Base-by-base conservation (phyloP, 2,888 invertebrate genomes). In the Piscicola geometra region DNA sequence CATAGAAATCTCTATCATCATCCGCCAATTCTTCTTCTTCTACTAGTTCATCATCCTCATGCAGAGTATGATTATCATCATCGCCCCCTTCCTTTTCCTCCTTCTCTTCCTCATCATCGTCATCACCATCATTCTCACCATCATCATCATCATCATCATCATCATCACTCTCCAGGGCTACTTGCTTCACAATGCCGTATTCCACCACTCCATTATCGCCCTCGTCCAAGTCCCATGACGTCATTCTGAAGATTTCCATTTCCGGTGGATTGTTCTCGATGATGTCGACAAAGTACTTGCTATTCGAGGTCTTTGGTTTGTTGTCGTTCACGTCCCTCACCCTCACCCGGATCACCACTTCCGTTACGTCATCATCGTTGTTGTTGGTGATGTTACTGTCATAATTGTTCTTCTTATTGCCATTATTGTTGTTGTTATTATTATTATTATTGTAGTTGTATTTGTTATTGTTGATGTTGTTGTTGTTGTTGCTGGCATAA, bases 71-170 rank as follows among this genome's bases (percentile, higher is more conserved):
- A 74, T 56, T 33, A 74, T 67, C 74, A 74, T 67, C 47, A 47
- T 66, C 68, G 69, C 35, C 66, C 35, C 33, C 50, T 64, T 56
- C 60, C n/a, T 50, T 12, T 50, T 28, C 68, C 5, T 67, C 68
- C 12, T 67, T 1, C 3, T 73, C 64, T 30, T 73, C 64, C 9
- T 60, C 73, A 64, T 60, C 64, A 64, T 64, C 73, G 35, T 60
- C 73, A 52, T 52, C 56, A 32, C 60, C 72, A 60, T 73, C 73
- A 35, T 60, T 36, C 60, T 64, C 64, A 64, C 52, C 64, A 30
- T 64, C 36, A 73, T 73, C 73, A 32, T 73, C 64, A 64, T 64
- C 73, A 64, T 64, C 64, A 60, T 64, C 73, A 64, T 64, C 73
- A 25, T 64, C 35, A 28, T 73, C 41, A 64, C 70, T 25, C 35